Percentiles rank a stretch among this genome's conserved stretches.
phyloP scores from a whole-genome alignment of 64 coral and sea anemone genomes.

The Dendrophyllia cribrosa region DNA sequence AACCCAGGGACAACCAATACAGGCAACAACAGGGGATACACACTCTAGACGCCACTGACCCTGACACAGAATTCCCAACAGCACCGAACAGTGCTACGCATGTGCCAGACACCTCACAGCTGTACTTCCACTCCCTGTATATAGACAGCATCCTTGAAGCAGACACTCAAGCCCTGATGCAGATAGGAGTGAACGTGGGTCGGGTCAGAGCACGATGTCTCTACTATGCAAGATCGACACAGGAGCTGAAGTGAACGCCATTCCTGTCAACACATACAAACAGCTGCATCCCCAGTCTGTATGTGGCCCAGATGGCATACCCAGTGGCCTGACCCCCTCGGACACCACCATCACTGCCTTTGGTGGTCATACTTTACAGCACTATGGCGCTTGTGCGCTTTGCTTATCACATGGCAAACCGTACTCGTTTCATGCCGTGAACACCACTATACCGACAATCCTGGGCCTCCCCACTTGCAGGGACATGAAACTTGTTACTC shows the following conservation, averaged over 20 bases:
- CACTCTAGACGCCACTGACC: too few relatives aligned
- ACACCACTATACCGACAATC: conserved; percentile 49
- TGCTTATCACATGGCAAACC: conserved; percentile 26
- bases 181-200: conserved; percentile 50
- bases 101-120: conserved; percentile 8
- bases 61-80: too few relatives aligned
- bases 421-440: conserved; percentile 46
- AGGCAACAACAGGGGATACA: not conserved
- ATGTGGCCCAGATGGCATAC: not conserved
- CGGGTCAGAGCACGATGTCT: conserved; percentile 35
- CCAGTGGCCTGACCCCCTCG: not conserved
- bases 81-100: conserved; percentile 1
- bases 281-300: conserved; percentile 29
- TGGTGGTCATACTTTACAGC: conserved; percentile 54
- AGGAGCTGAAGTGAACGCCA: conserved; percentile 42
- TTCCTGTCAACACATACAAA: conserved; percentile 29
- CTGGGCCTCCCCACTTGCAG: conserved; percentile 54
- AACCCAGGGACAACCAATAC: not conserved
- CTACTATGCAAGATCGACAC: conserved; percentile 73
- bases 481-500: conserved; percentile 57
- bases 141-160: not conserved
- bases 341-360: conserved; percentile 50
- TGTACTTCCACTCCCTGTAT: conserved; percentile 59
- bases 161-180: conserved; percentile 37
- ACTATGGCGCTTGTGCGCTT: conserved; percentile 62